Conservation (phyloP, 2,888 invertebrate species). For the Drosophila seclusa region DNA sequence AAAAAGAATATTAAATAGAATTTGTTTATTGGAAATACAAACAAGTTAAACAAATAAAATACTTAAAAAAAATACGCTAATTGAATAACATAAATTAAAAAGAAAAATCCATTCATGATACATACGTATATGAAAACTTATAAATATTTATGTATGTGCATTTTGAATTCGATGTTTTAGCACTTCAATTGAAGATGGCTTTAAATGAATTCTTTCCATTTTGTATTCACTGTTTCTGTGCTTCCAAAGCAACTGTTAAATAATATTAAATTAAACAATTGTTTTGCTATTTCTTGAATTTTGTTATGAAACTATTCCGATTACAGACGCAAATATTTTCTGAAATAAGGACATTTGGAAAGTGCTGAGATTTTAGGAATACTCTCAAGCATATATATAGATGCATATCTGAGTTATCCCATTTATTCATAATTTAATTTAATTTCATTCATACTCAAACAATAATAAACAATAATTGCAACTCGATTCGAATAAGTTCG, state of each 20-base stretch:
- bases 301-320: not conserved
- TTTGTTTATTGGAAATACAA: not conserved
- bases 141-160: not conserved
- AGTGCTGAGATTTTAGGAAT: not conserved
- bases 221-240: not conserved
- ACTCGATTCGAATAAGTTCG: conserved; percentile 52
- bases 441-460: not conserved
- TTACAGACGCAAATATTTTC: not conserved
- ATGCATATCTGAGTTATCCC: not conserved
- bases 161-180: not conserved
- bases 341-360: not conserved
- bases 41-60: not conserved
- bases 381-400: not conserved
- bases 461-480: not conserved
- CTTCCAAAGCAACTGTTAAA: not conserved
- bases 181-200: not conserved
- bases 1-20: not conserved
- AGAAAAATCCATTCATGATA: not conserved
- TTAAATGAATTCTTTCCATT: not conserved
- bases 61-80: not conserved
- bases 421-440: not conserved
- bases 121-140: not conserved
- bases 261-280: not conserved
- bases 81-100: not conserved
- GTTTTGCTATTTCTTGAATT: not conserved